Base-by-base conservation (phyloP, 2,888 invertebrate species). In the Cyaniris semiargus region DNA sequence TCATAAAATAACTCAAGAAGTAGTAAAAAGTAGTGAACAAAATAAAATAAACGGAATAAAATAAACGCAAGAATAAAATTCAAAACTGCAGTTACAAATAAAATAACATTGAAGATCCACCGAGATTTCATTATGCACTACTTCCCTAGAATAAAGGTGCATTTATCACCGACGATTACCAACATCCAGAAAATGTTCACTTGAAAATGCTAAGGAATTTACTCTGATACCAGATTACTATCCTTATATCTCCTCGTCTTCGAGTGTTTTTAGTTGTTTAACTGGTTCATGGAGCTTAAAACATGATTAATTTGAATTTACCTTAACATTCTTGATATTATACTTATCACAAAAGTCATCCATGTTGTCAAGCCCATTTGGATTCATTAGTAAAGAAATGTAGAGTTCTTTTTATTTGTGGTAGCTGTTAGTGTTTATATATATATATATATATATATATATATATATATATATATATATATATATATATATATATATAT, bases 221-320 rank as follows among this genome's bases (percentile, higher is more conserved):
- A 53, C 74, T 74, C 48, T 74, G n/a, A 74, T 74, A 31, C 53
- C 27, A 74, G 74, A 74, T 74, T 53, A 74, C 27, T 27, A 31
- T 74, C 72, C 48, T 72, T 74, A 72, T 48, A 74, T 74, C 74
- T 74, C 53, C 5, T 53, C 74, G 18, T 74, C 23, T 74, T 74
- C 53, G 18, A 74, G 48, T 74, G 44, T 53, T 74, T 74, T 72
- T 44, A 48, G 27, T 74, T 53, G 53, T 27, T 74, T 8, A 27
- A 74, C 53, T 74, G 13, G 15, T 44, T 31, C 15, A 23, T 23
- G 15, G 15, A 66, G 13, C 1, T 66, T 66, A 66, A 66, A 66
- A 66, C 27, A 27, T 18, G 6, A 66, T 4, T 66, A 31, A 66
- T 66, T 27, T 10, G 31, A 6, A 66, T 66, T 66, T 23, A 60